Conservation (phyloP, 2,888 invertebrate species). For the Macroteleia sp. region DNA sequence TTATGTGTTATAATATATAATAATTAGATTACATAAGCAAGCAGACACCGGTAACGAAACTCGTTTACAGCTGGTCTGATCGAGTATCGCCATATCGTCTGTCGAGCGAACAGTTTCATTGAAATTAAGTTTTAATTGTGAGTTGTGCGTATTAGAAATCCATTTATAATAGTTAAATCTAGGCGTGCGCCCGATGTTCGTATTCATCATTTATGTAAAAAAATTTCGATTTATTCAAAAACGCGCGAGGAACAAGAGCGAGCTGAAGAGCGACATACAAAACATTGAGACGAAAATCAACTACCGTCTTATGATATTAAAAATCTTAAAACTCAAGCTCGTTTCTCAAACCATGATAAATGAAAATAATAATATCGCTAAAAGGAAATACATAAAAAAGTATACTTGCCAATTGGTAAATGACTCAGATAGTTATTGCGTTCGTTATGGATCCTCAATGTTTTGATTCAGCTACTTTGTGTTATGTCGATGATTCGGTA, state of each 20-base stretch:
- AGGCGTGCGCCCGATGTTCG: constrained; percentile 53
- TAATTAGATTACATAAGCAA: constrained; percentile 58
- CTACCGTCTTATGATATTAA: neutral
- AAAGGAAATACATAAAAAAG: constrained; percentile 16
- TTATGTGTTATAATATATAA: constrained; percentile 54
- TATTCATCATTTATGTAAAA: constrained; percentile 51
- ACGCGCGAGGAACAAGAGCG: neutral
- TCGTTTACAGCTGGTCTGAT: constrained; percentile 82
- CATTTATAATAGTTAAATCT: constrained; percentile 36
- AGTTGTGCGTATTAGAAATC: constrained; percentile 52
- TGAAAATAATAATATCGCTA: constrained; percentile 14
- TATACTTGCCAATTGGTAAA: constrained; percentile 47
- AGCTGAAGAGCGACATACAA: neutral
- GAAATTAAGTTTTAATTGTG: constrained; percentile 56
- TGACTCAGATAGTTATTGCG: constrained; percentile 45
- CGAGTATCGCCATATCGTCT: constrained; percentile 72
- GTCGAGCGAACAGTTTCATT: constrained; percentile 68
- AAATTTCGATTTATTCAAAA: neutral
- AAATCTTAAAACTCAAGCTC: neutral
- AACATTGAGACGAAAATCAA: constrained; percentile 1
- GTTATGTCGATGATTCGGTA: constrained; percentile 47
- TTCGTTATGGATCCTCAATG: constrained; percentile 36
- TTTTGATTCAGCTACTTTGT: constrained; percentile 55
- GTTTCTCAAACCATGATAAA: constrained; percentile 8
- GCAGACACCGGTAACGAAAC: constrained; percentile 68